Base-by-base conservation (phyloP, 2,888 invertebrate species). In the Polymixis lichenea region DNA sequence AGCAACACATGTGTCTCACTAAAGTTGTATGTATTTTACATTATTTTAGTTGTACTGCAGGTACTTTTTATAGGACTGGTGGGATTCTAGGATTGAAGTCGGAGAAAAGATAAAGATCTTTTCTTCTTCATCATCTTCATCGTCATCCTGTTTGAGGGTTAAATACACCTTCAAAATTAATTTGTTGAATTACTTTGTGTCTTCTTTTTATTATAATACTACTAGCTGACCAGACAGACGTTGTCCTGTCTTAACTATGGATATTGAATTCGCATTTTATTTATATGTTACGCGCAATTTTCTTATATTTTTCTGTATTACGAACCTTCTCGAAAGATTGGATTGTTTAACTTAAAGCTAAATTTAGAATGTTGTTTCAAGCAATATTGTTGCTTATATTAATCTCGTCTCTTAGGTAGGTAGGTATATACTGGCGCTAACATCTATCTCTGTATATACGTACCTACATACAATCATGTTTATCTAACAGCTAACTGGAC, bases 381-480 rank as follows among this genome's bases (percentile, higher is more conserved):
- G 38, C 25, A 60, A 49, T 11, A 43, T 55, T 56, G 38, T 69
- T 53, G 32, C 9, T 19, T 28, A 22, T 22, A 25, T 15, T 28
- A 51, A 43, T 56, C 8, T 32, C 13, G 19, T 43, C 8, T 17
- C 7, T 3, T 13, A n/a, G 19, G 17, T 15, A n/a, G 19, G 17
- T 15, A 13, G 15, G 0, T 32, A 58, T 15, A 28, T 19, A 64
- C 22, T 55, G 7, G 11, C 4, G 51, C 1, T 32, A 53, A 46
- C 70, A 70, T 56, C 15, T 56, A 69, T 53, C 19, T 46, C 9
- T 46, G 43, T n/a, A 46, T 43, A 15, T 3, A 68, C 4, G 7
- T 65, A 78, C 11, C 7, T 17, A 56, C 43, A 43, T 7, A 85
- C 15, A 28, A 70, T 78, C 25, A 67, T 25, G 67, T 77, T 85